Evolutionary conservation across 2,113 vertebrate species (phyloP).

Genomic region (Butorides virescens): DNA sequence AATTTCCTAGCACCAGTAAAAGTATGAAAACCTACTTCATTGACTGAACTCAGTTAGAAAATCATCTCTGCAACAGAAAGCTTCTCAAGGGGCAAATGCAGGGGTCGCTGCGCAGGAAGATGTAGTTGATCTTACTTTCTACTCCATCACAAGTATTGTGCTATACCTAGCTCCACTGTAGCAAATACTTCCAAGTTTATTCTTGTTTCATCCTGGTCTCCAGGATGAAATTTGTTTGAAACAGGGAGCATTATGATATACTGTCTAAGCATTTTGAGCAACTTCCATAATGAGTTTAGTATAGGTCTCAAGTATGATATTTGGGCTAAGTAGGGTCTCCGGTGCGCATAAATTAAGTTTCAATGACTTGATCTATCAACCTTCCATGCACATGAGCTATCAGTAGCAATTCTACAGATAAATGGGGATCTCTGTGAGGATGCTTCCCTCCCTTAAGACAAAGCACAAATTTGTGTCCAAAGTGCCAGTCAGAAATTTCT

Average conservation of each 20-base stretch:
- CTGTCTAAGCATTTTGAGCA: neutral
- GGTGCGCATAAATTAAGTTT: neutral
- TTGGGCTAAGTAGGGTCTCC: neutral
- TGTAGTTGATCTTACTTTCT: neutral
- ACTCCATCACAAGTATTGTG: neutral
- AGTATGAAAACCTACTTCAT: neutral
- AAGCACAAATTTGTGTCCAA: neutral
- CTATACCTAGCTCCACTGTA: neutral
- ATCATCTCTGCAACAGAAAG: neutral
- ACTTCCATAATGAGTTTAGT: neutral
- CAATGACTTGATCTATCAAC: neutral
- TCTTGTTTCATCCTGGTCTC: neutral
- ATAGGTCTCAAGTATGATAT: neutral
- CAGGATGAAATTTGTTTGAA: neutral
- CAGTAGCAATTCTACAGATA: neutral
- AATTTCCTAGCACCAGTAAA: neutral
- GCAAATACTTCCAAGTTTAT: neutral
- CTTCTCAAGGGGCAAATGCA: neutral
- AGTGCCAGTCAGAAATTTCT: neutral
- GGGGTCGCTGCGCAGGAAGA: neutral
- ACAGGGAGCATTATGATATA: neutral
- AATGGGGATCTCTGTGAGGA: neutral
- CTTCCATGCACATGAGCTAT: neutral
- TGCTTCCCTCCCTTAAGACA: neutral
- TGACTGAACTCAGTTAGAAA: neutral